Base-by-base conservation (phyloP, 2,888 invertebrate species). In the Griposia aprilina region DNA sequence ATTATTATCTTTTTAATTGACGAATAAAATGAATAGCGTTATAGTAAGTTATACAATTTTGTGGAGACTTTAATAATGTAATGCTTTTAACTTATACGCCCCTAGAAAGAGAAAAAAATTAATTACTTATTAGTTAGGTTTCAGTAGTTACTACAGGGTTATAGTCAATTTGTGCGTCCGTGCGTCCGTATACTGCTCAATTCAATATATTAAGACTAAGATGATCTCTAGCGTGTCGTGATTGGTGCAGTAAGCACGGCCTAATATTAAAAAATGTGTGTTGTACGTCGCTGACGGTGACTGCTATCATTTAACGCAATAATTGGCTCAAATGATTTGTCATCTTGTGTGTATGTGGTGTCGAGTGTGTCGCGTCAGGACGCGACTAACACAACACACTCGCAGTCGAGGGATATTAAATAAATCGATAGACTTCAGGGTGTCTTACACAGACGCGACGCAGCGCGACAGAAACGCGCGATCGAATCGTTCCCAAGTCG, bases 111-210 rank as follows among this genome's bases (percentile, higher is more conserved):
- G 90, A 92, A 93, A 90, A 75, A 87, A 91, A 92, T 91, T 91
- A 91, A 93, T 93, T 92, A 93, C 92, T 93, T 92, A 92, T 92
- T 94, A 94, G 92, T 93, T 94, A 95, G 94, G 94, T 91, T 93
- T 94, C 94, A 92, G 95, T 95, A 96, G 95, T 92, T 92, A 94
- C 90, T 92, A 94, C 96, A 95, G 95, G 95, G 95, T 94, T 93
- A 93, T 93, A 93, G 94, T 95, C 92, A 94, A 94, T 95, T 93
- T 94, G 95, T 95, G 94, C 95, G 94, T 96, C 95, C 96, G 94
- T 95, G 94, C 95, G 94, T 94, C 94, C 91, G 92, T 93, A 92
- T 93, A 94, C 94, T 96, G 96, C 96, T 96, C 96, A 96, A 96
- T 95, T 95, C 93, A 89, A 89, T 89, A 95, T 93, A 91, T 93